Evolutionary conservation across 2,113 vertebrate species (phyloP).

Genomic region (Vireo altiloquus): DNA sequence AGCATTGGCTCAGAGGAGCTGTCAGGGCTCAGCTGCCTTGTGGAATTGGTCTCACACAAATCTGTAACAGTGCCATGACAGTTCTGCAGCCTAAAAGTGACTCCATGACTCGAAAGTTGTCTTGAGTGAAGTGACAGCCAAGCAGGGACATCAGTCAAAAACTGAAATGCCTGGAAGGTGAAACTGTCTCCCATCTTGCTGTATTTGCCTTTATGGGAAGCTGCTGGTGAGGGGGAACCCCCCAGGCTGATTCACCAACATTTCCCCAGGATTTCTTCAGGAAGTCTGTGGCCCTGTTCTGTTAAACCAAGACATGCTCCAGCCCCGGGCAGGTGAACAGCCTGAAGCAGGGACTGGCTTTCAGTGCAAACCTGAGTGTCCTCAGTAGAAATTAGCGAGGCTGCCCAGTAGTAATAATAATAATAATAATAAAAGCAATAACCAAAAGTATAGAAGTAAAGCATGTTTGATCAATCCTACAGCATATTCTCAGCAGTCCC

Average conservation of each 20-base stretch:
- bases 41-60: neutral
- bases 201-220: neutral
- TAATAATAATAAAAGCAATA: too few relatives aligned
- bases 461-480: fast-evolving
- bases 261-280: neutral
- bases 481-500: fast-evolving
- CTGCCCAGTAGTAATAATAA: neutral
- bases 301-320: neutral
- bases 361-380: neutral
- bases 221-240: neutral
- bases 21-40: neutral
- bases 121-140: neutral
- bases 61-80: neutral
- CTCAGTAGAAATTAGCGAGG: neutral
- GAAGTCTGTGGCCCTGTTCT: neutral
- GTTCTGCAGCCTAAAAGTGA: neutral
- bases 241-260: neutral
- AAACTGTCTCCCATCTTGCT: neutral
- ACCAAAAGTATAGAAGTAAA: fast-evolving
- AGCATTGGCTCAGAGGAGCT: neutral
- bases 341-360: neutral
- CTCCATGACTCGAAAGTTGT: fast-evolving
- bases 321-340: fast-evolving
- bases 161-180: neutral
- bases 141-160: neutral